phyloP scores from a whole-genome alignment of 2,888 invertebrate species.

The Sialis fuliginosa region DNA sequence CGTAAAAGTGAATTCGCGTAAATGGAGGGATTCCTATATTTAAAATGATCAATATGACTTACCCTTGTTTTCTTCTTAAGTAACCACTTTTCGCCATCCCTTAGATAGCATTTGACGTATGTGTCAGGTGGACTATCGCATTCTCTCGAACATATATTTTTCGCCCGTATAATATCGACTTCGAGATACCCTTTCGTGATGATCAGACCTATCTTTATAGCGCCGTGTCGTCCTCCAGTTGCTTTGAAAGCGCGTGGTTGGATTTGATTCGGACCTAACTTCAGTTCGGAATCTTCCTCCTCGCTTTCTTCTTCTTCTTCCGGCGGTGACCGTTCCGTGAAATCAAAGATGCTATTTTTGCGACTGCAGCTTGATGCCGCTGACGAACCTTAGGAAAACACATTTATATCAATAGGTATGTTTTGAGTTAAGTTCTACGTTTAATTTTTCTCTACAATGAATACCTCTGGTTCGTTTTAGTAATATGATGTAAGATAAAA shows the following conservation, averaged over 20 bases:
- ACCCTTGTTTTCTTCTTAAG: slow-evolving; percentile 78
- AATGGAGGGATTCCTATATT: too few relatives aligned
- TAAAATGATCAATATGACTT: too few relatives aligned
- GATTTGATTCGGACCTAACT: slow-evolving; percentile 65
- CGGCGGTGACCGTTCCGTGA: slow-evolving; percentile 29
- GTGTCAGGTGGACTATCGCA: slow-evolving; percentile 67
- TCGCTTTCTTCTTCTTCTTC: slow-evolving; percentile 38
- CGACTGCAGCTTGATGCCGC: slow-evolving; percentile 23
- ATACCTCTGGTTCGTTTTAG: too few relatives aligned
- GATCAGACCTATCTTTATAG: slow-evolving; percentile 72
- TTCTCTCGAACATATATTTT: slow-evolving; percentile 48
- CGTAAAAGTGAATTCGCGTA: too few relatives aligned
- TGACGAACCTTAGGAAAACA: slow-evolving; percentile 14
- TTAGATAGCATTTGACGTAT: slow-evolving; percentile 84
- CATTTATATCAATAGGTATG: too few relatives aligned
- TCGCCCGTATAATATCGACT: slow-evolving; percentile 63
- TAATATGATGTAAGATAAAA: too few relatives aligned
- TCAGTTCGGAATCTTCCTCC: slow-evolving; percentile 17
- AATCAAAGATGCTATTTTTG: slow-evolving; percentile 39
- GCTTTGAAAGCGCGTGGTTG: slow-evolving; percentile 58
- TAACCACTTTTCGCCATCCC: slow-evolving; percentile 74
- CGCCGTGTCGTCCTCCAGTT: slow-evolving; percentile 50
- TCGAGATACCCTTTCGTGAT: slow-evolving; percentile 85
- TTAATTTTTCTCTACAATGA: too few relatives aligned
- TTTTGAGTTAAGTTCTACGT: too few relatives aligned